A percentile compares a stretch with the other conserved stretches of the same genome.
phyloP scores from a whole-genome alignment of 1,140 invertebrate genomes.

The Ceratina australensis region DNA sequence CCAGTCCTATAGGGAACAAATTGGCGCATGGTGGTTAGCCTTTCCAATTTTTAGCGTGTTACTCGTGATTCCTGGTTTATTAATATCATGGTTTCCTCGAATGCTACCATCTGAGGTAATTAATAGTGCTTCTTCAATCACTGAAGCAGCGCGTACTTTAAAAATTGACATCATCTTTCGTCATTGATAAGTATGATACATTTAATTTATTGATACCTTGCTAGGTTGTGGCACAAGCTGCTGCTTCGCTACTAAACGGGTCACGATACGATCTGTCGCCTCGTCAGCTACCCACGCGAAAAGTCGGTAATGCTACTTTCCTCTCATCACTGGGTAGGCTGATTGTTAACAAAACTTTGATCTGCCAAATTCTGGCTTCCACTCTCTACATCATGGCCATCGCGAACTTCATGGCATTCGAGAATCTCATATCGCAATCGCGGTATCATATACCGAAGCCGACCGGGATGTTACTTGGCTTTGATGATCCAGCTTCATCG shows the following conservation, averaged over 20 bases:
- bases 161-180: too few relatives aligned
- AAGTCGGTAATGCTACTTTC: constrained; percentile 75
- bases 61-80: constrained; percentile 67
- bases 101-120: constrained; percentile 74
- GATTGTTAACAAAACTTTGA: constrained; percentile 81
- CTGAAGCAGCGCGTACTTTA: not conserved
- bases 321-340: constrained; percentile 81
- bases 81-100: constrained; percentile 74
- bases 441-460: constrained; percentile 81
- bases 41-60: constrained; percentile 72
- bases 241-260: constrained; percentile 76
- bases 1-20: constrained; percentile 70
- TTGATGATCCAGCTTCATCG: constrained; percentile 80
- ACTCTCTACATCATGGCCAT: constrained; percentile 81
- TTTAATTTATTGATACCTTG: not conserved
- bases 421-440: constrained; percentile 82
- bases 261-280: constrained; percentile 43
- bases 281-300: constrained; percentile 43
- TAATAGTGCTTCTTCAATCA: not conserved
- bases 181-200: not conserved
- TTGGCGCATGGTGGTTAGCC: constrained; percentile 77
- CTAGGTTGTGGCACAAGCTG: constrained; percentile 81
- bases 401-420: constrained; percentile 80
- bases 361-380: constrained; percentile 81
- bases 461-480: constrained; percentile 78